Evolutionary conservation across 2,113 vertebrate species (phyloP).

Genomic region (Hyperopisus bebe): DNA sequence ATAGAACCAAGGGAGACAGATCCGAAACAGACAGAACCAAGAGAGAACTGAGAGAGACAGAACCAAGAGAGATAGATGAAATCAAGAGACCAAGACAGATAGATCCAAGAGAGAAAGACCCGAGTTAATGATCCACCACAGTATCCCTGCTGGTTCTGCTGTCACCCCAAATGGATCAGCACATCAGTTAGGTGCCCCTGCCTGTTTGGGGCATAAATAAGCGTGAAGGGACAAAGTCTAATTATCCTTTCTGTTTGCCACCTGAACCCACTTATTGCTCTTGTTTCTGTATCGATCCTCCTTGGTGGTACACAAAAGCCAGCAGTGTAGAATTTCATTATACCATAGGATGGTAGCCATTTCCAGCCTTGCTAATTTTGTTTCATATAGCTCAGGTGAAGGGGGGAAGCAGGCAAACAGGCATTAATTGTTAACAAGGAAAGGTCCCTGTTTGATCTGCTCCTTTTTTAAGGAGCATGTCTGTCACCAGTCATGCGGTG

Average conservation of each 20-base stretch:
- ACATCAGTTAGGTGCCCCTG: not conserved
- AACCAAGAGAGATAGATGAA: too few species aligned
- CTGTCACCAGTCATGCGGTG: not conserved
- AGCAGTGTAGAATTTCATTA: slow-evolving; percentile 22
- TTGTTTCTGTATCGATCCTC: slow-evolving; percentile 52
- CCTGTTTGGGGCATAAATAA: slow-evolving; percentile 30
- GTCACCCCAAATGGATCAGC: not conserved
- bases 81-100: too few species aligned
- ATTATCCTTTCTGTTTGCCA: slow-evolving; percentile 25
- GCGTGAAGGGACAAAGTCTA: slow-evolving; percentile 30
- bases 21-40: too few species aligned
- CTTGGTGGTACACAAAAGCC: slow-evolving; percentile 42
- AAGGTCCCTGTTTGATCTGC: not conserved
- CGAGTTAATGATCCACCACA: not conserved
- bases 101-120: not conserved
- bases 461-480: not conserved
- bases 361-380: slow-evolving; percentile 21
- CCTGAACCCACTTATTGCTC: slow-evolving; percentile 43
- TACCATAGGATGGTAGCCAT: slow-evolving; percentile 39
- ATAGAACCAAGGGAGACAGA: not conserved
- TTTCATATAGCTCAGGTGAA: not conserved
- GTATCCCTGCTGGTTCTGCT: not conserved
- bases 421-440: not conserved
- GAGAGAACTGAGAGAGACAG: too few species aligned
- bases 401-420: not conserved